Evolutionary conservation across 1,140 invertebrate species (phyloP).

Genomic region (Drosophila melanica): DNA sequence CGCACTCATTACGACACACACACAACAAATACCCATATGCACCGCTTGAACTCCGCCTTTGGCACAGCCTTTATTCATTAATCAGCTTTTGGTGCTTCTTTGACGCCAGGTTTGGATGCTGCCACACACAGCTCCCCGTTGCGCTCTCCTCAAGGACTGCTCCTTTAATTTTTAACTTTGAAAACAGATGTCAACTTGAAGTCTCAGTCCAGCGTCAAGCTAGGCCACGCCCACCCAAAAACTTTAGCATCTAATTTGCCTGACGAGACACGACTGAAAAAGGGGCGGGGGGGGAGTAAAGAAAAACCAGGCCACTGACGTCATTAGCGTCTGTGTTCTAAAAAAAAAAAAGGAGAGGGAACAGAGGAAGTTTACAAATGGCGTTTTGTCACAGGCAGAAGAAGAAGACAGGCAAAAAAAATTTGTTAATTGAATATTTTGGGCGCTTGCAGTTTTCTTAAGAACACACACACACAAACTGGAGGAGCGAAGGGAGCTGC

Average conservation of each 20-base stretch:
- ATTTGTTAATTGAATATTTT: slow-evolving; percentile 77
- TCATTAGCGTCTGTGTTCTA: slow-evolving; percentile 64
- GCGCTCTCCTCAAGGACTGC: slow-evolving; percentile 22
- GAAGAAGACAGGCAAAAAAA: slow-evolving; percentile 45
- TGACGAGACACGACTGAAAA: slow-evolving; percentile 39
- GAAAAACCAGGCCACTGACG: slow-evolving; percentile 59
- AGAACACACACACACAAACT: slow-evolving; percentile 40
- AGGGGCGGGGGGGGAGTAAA: slow-evolving; percentile 11
- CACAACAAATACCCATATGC: slow-evolving; percentile 27
- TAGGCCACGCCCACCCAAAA: slow-evolving; percentile 14
- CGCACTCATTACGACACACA: slow-evolving; percentile 29
- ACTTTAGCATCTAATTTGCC: slow-evolving; percentile 65
- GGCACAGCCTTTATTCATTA: slow-evolving; percentile 59
- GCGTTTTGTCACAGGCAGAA: slow-evolving; percentile 68
- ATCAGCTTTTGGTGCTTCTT: slow-evolving; percentile 73
- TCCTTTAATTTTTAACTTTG: slow-evolving; percentile 80
- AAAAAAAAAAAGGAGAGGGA: slow-evolving; percentile 26
- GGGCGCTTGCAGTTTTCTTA: slow-evolving; percentile 42
- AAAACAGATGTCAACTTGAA: slow-evolving; percentile 76
- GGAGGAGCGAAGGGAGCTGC: slow-evolving; percentile 2
- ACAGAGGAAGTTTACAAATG: slow-evolving; percentile 50
- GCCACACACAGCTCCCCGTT: background rate
- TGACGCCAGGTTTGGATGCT: slow-evolving; percentile 51
- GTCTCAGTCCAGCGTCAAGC: slow-evolving; percentile 10
- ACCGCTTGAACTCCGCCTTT: slow-evolving; percentile 16